phyloP scores from a whole-genome alignment of 1,140 invertebrate species.

The Drosophila insularis region DNA sequence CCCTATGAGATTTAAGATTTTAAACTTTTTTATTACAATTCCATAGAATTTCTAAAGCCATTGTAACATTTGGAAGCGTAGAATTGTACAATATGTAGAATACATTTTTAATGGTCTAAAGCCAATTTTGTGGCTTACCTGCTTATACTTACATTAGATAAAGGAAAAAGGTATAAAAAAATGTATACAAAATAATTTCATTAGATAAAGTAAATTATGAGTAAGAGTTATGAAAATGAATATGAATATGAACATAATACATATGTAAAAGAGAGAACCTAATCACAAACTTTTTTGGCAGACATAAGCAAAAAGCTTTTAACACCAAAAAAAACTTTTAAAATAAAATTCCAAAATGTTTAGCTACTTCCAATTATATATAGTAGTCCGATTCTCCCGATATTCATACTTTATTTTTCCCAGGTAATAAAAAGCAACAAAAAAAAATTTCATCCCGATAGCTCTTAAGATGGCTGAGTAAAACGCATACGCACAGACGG shows the following conservation, averaged over 20 bases:
- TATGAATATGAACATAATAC: background rate
- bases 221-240: background rate
- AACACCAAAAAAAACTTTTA: slow-evolving; percentile 3
- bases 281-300: no score
- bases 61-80: background rate
- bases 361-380: no score
- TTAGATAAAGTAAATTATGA: background rate
- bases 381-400: no score
- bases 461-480: no score
- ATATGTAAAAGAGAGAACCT: background rate
- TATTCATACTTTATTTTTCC: no score
- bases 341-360: slow-evolving; percentile 41
- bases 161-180: background rate
- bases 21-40: no score
- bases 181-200: background rate
- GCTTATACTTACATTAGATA: background rate
- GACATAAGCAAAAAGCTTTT: slow-evolving; percentile 2
- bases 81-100: background rate
- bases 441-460: no score
- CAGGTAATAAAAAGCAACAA: no score
- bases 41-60: background rate
- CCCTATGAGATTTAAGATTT: no score
- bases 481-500: no score
- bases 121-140: background rate
- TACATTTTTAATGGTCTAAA: background rate